Evolutionary conservation across 2,797 vertebrate species (phyloP), one percentile per base, ranked within the genome.

Genomic region (Echiichthys vipera): DNA sequence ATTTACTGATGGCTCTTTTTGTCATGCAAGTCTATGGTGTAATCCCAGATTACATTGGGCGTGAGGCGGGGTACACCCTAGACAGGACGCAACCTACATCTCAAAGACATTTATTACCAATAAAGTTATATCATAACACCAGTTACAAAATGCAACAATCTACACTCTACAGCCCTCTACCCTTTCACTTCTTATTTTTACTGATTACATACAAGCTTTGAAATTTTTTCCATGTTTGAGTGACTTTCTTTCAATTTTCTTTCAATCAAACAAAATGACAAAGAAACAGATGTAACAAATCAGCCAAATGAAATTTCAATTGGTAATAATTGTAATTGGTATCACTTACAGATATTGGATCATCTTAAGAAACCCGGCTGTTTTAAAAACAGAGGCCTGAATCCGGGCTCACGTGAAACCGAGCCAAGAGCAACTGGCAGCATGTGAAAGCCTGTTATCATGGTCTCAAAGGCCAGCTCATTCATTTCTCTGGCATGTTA

Each of bases 381-480:
- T 20, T 25, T 34, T 29, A 30, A 58, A n/a, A 43, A 37, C 5
- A 2, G 27, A 22, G 11, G n/a, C 50, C 37, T 67, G 24, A 46
- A 17, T 18, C 40, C 36, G 7, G 24, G 2, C 9, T 43, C n/a
- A 25, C 18, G 29, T 39, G 39, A 67, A 51, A n/a, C 11, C 27
- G 24, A 20, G 42, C 15, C 39, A 46, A 74, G 25, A 56, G 25
- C 59, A 55, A 50, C 62, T 49, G 39, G 27, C 61, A 73, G 49
- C 49, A 22, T 36, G 10, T 63, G 51, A 64, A 72, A 65, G 74
- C 37, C 54, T 74, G 50, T 78, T 50, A 79, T 78, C 74, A 70
- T 58, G 65, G 63, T 61, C 61, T 56, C 22, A 30, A 12, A 5
- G 14, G 18, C 45, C 32, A 5, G 22, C 54, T 56, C 66, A 43